Base-by-base conservation (phyloP, 2,888 invertebrate genomes). In the Platypus cylindrus region DNA sequence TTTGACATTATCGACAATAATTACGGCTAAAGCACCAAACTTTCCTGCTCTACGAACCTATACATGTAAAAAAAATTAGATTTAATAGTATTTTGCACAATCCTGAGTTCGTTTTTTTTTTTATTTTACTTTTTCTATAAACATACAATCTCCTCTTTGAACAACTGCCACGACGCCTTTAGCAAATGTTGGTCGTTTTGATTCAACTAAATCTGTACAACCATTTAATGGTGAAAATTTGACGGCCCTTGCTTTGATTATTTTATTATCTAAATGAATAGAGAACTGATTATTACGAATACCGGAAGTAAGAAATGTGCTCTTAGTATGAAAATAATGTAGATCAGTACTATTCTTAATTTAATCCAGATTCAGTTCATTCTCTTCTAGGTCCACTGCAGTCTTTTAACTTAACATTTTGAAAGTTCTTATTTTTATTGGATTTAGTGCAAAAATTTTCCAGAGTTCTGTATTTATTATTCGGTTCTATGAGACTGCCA, bases 121-220 rank as follows among this genome's bases (percentile, higher is more conserved):
- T n/a, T n/a, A n/a, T 12, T 12, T 36, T 3, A 86, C 91, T 68
- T 97, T 97, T 49, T 93, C 89, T 2, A 94, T 78, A 59, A 94
- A 98, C 67, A 93, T 93, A 60, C 97, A 98, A 48, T 81, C 81
- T 1, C 95, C 94, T 15, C 97, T 72, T 54, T 81, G 77, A 38
- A 90, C 77, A n/a, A 97, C 65, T 1, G 75, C 86, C 48, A 97
- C 83, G 51, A 75, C 79, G 1, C 80, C 83, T 18, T 60, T 59
- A 1, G 89, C 55, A 5, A 67, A 61, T 15, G 28, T 22, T 7
- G 38, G 24, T n/a, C 35, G 16, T 0, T 67, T 62, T 4, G 67
- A 56, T 53, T 83, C 78, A 8, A 60, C 51, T 3, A 86, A 58
- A 2, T 67, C 64, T 3, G 53, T 49, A 64, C 75, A 84, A 38